Evolutionary conservation across 2,113 vertebrate species (phyloP), one percentile per base, ranked within the genome.

Genomic region (Neomonachus schauinslandi): DNA sequence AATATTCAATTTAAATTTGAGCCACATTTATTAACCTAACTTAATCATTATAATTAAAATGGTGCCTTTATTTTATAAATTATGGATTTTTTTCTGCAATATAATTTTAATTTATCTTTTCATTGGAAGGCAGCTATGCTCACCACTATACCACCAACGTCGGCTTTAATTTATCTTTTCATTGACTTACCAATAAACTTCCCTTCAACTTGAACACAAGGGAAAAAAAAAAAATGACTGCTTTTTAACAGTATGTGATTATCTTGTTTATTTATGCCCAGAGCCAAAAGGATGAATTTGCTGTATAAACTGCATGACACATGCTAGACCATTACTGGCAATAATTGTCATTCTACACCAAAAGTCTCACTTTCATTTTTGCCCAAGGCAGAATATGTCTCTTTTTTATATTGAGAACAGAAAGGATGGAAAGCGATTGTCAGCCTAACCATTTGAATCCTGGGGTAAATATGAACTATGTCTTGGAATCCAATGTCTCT

Each of bases 121-220:
- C 39, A 4, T 98, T 97, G 98, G 98, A 99, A 99, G 98, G 98
- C 98, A 99, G 98, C 98, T 99, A 99, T 99, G 98, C 98, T 99
- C 97, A 98, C 98, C 98, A 98, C 98, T 99, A 98, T 98, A 98
- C 98, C 98, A 99, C 98, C 98, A 98, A 98, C 98, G 98, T n/a
- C n/a, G n/a, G n/a, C n/a, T 90, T 26, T 46, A 74, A 65, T 93
- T 22, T 84, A 1, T 3, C 33, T 97, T 96, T 96, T 96, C 12
- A 80, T 53, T 42, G 95, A 12, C 12, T 93, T 87, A 63, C 46
- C 10, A 65, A 55, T 57, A 89, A 96, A 76, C 2, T 71, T 72
- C 5, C 65, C 69, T 59, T 93, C 65, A 91, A 61, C 31, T 84
- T 76, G 65, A 89, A 74, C 15, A 79, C 19, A 79, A 72, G 61